Evolutionary conservation across 2,888 invertebrate species (phyloP).

Genomic region (Acronicta alni): DNA sequence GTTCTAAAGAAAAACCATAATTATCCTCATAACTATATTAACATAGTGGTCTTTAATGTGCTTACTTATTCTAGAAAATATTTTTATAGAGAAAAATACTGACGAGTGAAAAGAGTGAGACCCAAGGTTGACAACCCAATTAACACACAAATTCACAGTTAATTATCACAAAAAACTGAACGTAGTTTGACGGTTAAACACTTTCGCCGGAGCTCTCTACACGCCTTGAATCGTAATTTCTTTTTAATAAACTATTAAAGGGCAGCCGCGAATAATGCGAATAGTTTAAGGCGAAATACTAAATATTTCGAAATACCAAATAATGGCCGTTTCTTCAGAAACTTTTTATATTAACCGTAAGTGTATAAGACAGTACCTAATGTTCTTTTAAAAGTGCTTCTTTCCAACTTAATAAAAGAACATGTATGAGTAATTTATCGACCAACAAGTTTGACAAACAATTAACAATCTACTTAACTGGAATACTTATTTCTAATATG

Average conservation of each 20-base stretch:
- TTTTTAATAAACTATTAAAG: conserved; percentile 42
- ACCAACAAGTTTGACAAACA: too few species aligned
- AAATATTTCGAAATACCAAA: conserved; percentile 39
- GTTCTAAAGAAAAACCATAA: too few species aligned
- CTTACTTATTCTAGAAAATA: too few species aligned
- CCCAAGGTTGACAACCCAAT: not conserved
- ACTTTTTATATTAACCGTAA: conserved; percentile 6
- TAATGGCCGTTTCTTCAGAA: not conserved
- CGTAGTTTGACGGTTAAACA: conserved; percentile 27
- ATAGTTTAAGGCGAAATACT: conserved; percentile 20
- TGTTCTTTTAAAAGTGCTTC: too few species aligned
- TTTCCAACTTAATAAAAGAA: too few species aligned
- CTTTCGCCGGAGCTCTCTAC: conserved; percentile 35
- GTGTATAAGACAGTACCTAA: too few species aligned
- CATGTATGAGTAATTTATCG: too few species aligned
- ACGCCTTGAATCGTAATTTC: conserved; percentile 38
- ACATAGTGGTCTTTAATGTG: too few species aligned
- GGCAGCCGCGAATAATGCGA: conserved; percentile 15
- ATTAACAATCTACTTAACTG: too few species aligned
- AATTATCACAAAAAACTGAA: conserved; percentile 25
- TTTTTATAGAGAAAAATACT: not conserved
- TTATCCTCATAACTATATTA: too few species aligned
- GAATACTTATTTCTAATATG: too few species aligned
- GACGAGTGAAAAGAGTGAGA: too few species aligned
- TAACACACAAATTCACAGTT: conserved; percentile 18